Percentiles rank a stretch among this genome's conserved stretches.
phyloP scores from a whole-genome alignment of 1,140 invertebrate species.

The Brachionus koreanus region DNA sequence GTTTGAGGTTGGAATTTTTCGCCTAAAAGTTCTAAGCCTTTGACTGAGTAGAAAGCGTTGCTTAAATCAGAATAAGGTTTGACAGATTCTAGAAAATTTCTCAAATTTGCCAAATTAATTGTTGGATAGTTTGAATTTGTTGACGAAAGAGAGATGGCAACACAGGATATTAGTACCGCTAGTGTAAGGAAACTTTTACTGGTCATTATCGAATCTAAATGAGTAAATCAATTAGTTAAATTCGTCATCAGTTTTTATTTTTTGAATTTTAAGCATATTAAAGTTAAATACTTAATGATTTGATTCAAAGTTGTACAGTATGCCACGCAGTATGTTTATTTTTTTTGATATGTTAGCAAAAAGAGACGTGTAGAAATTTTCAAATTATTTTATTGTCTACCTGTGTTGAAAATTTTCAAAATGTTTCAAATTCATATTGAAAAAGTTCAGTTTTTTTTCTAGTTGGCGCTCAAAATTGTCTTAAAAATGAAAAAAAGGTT shows the following conservation, averaged over 20 bases:
- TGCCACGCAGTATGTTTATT: conserved; percentile 33
- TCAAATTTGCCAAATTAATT: conserved; percentile 36
- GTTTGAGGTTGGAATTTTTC: conserved; percentile 19
- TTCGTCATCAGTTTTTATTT: neutral
- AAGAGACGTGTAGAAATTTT: conserved; percentile 15
- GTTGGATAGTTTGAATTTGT: conserved; percentile 33
- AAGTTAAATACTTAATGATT: neutral
- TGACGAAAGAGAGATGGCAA: neutral
- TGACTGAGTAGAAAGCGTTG: conserved; percentile 33
- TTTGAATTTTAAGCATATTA: neutral
- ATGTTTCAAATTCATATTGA: neutral
- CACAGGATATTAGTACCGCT: neutral
- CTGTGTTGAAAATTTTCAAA: neutral
- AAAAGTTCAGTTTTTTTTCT: neutral
- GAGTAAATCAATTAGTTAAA: neutral
- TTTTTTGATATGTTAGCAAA: neutral
- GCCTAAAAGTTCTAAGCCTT: conserved; percentile 1
- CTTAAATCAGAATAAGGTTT: conserved; percentile 33
- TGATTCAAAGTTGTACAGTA: neutral
- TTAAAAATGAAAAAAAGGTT: neutral
- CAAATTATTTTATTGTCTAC: neutral
- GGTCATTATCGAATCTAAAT: neutral
- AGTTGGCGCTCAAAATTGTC: neutral
- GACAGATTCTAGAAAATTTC: neutral
- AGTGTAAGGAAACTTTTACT: neutral